A percentile compares a stretch with the other conserved stretches of the same genome.
These are phyloP conservation scores for Tiaroga cobitis DNA, from an alignment of 2,797 vertebrate species.

Conservation along the genomic window DNA sequence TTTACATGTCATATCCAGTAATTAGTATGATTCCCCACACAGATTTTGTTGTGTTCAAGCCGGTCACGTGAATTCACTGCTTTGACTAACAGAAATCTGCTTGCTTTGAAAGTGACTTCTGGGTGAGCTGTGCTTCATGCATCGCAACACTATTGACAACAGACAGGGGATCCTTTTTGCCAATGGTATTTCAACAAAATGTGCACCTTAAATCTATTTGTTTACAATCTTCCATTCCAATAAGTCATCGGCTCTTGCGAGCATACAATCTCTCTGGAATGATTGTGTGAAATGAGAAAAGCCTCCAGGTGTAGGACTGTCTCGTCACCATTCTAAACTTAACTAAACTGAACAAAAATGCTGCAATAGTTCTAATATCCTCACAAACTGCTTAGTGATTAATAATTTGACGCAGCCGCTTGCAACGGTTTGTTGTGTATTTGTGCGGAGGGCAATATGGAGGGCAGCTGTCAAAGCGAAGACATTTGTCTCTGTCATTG, in stretches of 20 bases:
- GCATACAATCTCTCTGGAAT: neutral
- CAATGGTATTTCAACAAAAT: neutral
- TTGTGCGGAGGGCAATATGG: conserved; percentile 77
- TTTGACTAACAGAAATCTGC: neutral
- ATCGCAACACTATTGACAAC: neutral
- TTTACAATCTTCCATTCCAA: conserved; percentile 7
- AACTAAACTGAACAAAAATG: conserved; percentile 22
- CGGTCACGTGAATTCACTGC: neutral
- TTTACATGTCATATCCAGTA: neutral
- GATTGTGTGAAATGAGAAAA: conserved; percentile 19
- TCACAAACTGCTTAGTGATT: conserved; percentile 25
- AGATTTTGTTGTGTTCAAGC: neutral
- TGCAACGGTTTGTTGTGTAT: conserved; percentile 73
- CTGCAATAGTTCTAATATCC: conserved; percentile 36
- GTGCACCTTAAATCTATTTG: conserved; percentile 23
- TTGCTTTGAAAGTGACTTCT: neutral
- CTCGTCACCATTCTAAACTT: conserved; percentile 19
- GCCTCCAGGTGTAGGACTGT: conserved; percentile 14
- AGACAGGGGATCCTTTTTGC: neutral
- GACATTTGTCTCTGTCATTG: conserved; percentile 82
- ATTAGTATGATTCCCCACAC: neutral
- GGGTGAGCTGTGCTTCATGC: neutral
- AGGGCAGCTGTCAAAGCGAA: conserved; percentile 82
- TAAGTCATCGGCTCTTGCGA: neutral
- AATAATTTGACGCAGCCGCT: conserved; percentile 70